Conservation (phyloP, 1,140 invertebrate genomes). For the Diabrotica undecimpunctata region DNA sequence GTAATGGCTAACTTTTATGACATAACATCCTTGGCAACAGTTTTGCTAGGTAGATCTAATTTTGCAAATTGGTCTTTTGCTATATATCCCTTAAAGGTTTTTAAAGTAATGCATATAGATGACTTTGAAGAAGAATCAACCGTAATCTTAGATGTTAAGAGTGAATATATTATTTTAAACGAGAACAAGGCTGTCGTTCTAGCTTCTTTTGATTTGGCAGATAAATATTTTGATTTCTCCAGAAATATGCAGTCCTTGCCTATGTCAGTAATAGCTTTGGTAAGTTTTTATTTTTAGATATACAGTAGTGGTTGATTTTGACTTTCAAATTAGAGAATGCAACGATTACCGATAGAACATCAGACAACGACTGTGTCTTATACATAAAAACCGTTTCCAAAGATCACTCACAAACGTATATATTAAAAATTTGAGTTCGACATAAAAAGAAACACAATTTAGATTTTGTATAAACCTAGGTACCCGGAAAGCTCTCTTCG, state of each 20-base stretch:
- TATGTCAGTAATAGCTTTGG: constrained; percentile 51
- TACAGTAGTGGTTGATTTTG: not conserved
- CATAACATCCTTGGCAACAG: constrained; percentile 47
- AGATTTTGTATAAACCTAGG: no score
- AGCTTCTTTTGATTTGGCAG: constrained; percentile 53
- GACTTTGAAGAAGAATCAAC: constrained; percentile 50
- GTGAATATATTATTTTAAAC: constrained; percentile 52
- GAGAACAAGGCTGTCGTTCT: constrained; percentile 53
- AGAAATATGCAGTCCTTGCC: constrained; percentile 52
- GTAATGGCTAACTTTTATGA: constrained; percentile 52
- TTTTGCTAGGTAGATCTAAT: constrained; percentile 50
- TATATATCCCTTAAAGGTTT: constrained; percentile 41
- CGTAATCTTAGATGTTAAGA: constrained; percentile 43
- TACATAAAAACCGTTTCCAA: no score
- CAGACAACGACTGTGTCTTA: no score
- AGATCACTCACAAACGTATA: no score
- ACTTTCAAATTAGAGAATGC: not conserved
- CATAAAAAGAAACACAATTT: no score
- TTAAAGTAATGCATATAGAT: constrained; percentile 48
- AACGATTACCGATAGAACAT: no score
- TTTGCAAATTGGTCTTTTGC: constrained; percentile 53
- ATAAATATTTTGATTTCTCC: constrained; percentile 53
- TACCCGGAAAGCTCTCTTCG: no score
- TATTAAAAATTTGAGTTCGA: no score
- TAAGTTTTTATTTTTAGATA: constrained; percentile 9